Evolutionary conservation across 2,797 vertebrate species (phyloP).

Genomic region (Microctenopoma steveboyesi): DNA sequence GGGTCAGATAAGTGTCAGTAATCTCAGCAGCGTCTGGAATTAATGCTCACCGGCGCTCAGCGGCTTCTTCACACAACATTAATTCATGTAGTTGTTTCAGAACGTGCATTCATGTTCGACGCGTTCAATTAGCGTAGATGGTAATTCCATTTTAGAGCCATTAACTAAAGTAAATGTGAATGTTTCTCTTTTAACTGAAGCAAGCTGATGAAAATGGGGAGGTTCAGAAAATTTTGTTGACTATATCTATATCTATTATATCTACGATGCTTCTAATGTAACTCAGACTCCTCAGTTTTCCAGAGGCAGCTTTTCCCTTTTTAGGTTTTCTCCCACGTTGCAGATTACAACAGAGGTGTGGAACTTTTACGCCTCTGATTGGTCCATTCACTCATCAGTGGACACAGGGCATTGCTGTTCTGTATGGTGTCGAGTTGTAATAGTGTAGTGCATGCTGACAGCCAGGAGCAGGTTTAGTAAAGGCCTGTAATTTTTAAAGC

Average conservation of each 20-base stretch:
- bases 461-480: constrained; percentile 49
- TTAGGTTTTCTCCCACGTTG: not conserved
- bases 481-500: constrained; percentile 70
- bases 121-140: constrained; percentile 68
- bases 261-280: not conserved
- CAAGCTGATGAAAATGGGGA: constrained; percentile 10
- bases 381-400: constrained; percentile 40
- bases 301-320: not conserved
- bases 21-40: constrained; percentile 69
- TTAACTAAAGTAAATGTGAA: constrained; percentile 61
- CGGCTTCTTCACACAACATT: constrained; percentile 71
- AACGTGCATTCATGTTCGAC: constrained; percentile 51
- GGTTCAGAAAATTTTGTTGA: constrained; percentile 12
- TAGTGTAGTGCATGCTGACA: constrained; percentile 42
- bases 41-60: constrained; percentile 69
- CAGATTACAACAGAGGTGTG: too few relatives aligned
- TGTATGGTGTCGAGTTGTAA: constrained; percentile 48
- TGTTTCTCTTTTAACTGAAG: constrained; percentile 32
- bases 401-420: constrained; percentile 18
- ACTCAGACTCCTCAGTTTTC: not conserved
- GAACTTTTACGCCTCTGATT: constrained; percentile 14
- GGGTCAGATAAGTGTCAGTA: constrained; percentile 66
- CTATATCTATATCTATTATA: not conserved
- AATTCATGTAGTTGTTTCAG: constrained; percentile 67
- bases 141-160: constrained; percentile 70